A percentile compares a stretch with the other conserved stretches of the same genome.
These are phyloP conservation scores for Steromphala cineraria DNA, from an alignment of 2,888 invertebrate species.

Conservation along the genomic window DNA sequence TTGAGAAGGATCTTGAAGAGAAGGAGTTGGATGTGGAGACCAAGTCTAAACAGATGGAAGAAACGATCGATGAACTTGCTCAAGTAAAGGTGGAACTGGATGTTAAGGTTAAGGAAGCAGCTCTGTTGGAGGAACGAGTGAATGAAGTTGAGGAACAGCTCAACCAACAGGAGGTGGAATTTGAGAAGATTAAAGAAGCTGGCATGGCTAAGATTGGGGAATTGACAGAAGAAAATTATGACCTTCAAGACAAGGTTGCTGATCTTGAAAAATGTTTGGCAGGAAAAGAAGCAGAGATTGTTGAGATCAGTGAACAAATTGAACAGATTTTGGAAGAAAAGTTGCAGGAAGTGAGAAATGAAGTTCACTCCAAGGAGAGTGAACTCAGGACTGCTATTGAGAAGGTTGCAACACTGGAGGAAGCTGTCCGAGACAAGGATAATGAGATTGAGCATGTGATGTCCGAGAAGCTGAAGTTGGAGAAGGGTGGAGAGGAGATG, in stretches of 20 bases:
- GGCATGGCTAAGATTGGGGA: not conserved
- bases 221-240: not conserved
- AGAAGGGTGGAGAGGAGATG: not conserved
- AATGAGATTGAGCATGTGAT: not conserved
- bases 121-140: not conserved
- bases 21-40: not conserved
- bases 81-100: not conserved
- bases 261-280: not conserved
- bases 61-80: constrained; percentile 16
- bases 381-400: not conserved
- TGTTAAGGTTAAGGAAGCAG: not conserved
- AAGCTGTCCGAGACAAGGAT: not conserved
- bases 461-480: not conserved
- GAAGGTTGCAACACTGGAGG: not conserved
- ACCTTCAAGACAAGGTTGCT: not conserved
- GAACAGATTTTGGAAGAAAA: not conserved
- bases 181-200: not conserved
- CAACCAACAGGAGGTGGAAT: not conserved
- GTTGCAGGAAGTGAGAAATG: not conserved
- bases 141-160: not conserved
- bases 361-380: not conserved
- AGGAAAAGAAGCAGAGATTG: not conserved
- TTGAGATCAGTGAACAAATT: not conserved
- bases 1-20: constrained; percentile 6
- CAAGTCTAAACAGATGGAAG: constrained; percentile 13